A percentile compares a stretch with the other conserved stretches of the same genome.
Conservation (phyloP, 2,113 vertebrate genomes). For the Redunca redunca region DNA sequence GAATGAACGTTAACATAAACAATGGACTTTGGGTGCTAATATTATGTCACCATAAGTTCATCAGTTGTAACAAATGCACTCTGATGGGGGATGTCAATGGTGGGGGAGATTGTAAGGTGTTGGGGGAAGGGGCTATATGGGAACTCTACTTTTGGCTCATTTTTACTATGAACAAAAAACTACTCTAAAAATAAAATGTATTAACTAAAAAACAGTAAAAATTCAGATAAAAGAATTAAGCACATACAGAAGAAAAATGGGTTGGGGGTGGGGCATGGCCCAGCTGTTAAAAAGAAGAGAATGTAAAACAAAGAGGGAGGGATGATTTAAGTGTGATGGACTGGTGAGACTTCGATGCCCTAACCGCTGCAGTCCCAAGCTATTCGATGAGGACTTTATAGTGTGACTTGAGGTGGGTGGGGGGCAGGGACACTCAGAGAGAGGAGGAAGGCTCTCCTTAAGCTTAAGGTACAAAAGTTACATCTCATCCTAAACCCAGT, state of each 20-base stretch:
- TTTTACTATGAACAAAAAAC: not conserved
- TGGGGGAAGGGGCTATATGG: not conserved
- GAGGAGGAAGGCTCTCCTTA: not conserved
- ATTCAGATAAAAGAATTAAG: not conserved
- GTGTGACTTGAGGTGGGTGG: not conserved
- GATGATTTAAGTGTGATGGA: fast-evolving
- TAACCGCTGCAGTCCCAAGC: not conserved
- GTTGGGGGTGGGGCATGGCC: not conserved
- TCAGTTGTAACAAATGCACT: not conserved
- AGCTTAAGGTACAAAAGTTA: not conserved
- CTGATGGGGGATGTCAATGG: too few relatives aligned
- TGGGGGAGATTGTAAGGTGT: not conserved
- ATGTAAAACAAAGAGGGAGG: not conserved
- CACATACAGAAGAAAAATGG: not conserved
- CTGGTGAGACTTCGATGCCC: not conserved
- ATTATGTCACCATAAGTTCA: too few relatives aligned
- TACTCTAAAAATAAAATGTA: not conserved
- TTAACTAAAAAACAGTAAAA: not conserved
- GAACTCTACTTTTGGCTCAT: not conserved
- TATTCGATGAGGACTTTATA: not conserved
- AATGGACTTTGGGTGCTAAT: not conserved
- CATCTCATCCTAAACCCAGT: not conserved
- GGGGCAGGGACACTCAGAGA: not conserved
- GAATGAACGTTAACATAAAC: not conserved
- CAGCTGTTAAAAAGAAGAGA: not conserved